Percentiles rank a stretch among this genome's conserved stretches.
Conservation (phyloP, 2,113 vertebrate genomes). For the Craseonycteris thonglongyai region DNA sequence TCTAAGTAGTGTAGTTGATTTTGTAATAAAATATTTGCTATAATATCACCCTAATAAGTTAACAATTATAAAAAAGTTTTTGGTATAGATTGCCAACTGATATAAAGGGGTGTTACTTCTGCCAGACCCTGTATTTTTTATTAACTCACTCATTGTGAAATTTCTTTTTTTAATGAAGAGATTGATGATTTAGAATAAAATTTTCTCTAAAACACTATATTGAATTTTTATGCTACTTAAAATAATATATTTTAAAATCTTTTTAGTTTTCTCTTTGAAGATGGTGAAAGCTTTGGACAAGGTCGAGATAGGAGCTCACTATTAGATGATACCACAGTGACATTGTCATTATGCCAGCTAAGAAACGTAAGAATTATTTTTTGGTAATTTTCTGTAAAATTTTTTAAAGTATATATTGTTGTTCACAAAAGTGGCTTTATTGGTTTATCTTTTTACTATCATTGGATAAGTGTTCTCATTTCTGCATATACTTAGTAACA, state of each 20-base stretch:
- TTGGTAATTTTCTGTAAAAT: too few relatives aligned
- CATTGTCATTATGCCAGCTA: constrained; percentile 92
- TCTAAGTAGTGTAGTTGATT: too few relatives aligned
- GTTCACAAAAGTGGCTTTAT: neutral
- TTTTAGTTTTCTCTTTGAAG: constrained; percentile 93
- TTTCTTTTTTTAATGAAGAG: neutral
- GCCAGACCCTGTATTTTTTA: too few relatives aligned
- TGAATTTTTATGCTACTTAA: neutral
- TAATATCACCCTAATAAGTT: too few relatives aligned
- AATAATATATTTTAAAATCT: constrained; percentile 11
- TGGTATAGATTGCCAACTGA: too few relatives aligned
- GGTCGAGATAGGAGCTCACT: constrained; percentile 94
- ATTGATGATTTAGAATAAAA: neutral
- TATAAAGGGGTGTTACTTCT: too few relatives aligned
- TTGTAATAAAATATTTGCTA: too few relatives aligned
- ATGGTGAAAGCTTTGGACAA: constrained; percentile 96
- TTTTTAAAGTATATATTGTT: neutral
- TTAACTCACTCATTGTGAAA: neutral
- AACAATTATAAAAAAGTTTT: too few relatives aligned
- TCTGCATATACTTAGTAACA: neutral
- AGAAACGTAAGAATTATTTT: constrained; percentile 86
- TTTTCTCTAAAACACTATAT: neutral
- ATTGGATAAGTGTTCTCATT: neutral
- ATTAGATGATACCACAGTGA: constrained; percentile 95
- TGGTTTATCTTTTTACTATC: neutral